Conservation (phyloP, 2,888 invertebrate genomes). For the Psococerastis gibbosa region DNA sequence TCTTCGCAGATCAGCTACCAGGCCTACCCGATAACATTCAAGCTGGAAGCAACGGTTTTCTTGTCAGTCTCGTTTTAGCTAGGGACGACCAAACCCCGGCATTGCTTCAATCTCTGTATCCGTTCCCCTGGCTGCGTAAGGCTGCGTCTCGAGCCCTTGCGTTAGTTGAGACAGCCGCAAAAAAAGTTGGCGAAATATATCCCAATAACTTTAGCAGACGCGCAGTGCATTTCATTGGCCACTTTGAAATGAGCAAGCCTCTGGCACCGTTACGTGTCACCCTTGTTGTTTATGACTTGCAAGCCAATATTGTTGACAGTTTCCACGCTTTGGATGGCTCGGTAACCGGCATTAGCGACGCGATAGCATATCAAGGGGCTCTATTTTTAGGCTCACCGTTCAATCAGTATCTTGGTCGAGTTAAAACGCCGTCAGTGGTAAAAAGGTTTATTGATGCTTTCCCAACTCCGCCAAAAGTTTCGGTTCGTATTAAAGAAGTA, state of each 20-base stretch:
- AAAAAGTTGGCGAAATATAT: slow-evolving; percentile 37
- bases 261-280: slow-evolving; percentile 31
- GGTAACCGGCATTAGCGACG: slow-evolving; percentile 38
- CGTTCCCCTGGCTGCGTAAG: slow-evolving; percentile 43
- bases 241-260: slow-evolving; percentile 32
- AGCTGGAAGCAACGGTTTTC: slow-evolving; percentile 42
- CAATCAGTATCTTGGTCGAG: slow-evolving; percentile 41
- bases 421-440: slow-evolving; percentile 34
- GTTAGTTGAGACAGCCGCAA: slow-evolving; percentile 40
- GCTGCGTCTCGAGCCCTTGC: slow-evolving; percentile 39
- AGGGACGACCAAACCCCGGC: slow-evolving; percentile 38
- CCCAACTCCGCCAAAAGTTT: background rate
- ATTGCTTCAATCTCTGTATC: slow-evolving; percentile 32
- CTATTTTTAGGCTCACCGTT: slow-evolving; percentile 50
- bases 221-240: slow-evolving; percentile 30
- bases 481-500: background rate
- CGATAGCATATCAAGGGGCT: slow-evolving; percentile 40
- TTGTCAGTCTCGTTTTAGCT: slow-evolving; percentile 37
- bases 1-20: slow-evolving; percentile 65
- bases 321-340: slow-evolving; percentile 41
- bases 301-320: slow-evolving; percentile 49
- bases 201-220: slow-evolving; percentile 38
- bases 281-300: slow-evolving; percentile 45
- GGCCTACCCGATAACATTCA: slow-evolving; percentile 44
- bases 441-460: slow-evolving; percentile 12